A percentile compares a stretch with the other conserved stretches of the same genome.
phyloP scores from a whole-genome alignment of 2,888 invertebrate species.

The Theristus sp. region DNA sequence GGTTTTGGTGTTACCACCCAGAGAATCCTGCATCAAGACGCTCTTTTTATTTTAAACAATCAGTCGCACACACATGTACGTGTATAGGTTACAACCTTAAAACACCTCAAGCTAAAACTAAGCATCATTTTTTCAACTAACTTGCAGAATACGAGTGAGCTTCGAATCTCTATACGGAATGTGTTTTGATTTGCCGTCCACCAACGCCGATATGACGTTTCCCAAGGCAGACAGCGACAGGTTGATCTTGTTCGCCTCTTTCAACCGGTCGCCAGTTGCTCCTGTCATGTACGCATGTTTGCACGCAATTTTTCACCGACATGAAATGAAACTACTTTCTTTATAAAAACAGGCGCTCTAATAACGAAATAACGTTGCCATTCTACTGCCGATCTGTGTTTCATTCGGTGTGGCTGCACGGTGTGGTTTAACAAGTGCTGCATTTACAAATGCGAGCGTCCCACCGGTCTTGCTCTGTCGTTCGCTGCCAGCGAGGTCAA shows the following conservation, averaged over 20 bases:
- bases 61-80: no score
- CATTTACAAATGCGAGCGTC: no score
- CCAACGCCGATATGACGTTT: conserved; percentile 69
- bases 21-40: conserved; percentile 45
- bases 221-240: conserved; percentile 65
- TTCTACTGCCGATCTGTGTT: no score
- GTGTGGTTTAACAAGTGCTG: no score
- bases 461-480: conserved; percentile 53
- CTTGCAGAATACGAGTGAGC: conserved; percentile 54
- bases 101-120: no score
- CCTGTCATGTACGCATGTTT: conserved; percentile 36
- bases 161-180: conserved; percentile 68
- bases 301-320: conserved; percentile 1
- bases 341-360: background rate
- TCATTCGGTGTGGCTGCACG: no score
- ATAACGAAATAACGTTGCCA: background rate
- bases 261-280: conserved; percentile 62
- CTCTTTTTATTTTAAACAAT: no score
- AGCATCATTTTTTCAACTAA: no score
- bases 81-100: no score
- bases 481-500: conserved; percentile 73
- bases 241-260: conserved; percentile 75
- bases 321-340: background rate
- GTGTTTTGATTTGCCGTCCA: conserved; percentile 58
- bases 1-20: conserved; percentile 71